Base-by-base conservation (phyloP, 2,888 invertebrate genomes). In the Loripinus fragilis region DNA sequence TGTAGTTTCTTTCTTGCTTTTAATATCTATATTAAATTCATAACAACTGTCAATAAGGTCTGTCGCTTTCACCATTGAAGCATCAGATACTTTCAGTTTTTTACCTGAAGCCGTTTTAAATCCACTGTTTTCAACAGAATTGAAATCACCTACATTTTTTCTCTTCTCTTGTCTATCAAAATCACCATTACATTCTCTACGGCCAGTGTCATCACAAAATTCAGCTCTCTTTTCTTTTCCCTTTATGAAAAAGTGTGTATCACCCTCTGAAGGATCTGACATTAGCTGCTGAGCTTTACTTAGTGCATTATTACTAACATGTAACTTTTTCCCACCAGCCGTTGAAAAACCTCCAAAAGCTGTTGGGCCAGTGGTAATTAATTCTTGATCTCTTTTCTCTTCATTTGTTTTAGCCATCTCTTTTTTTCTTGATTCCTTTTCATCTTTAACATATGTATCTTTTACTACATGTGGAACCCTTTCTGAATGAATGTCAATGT, bases 101-200 rank as follows among this genome's bases (percentile, higher is more conserved):
- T 75, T 71, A 33, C 79, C 79, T 45, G 79, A 74, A 17, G 79
- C 79, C 41, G 79, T 68, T 41, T 66, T 45, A 38, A 79, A 79
- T 30, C 79, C 73, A n/a, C 23, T 3, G 42, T 10, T 12, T 12
- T 60, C 33, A 33, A 5, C 30, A 33, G 12, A 12, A 12, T 60
- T 60, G 2, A 10, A 28, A 10, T 17, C 33, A 60, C 33, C 33
- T 5, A 15, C 5, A 12, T 12, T 1, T 10, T 20, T 12, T 15
- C 2, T 30, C 25, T 3, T 7, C 23, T 25, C 23, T n/a, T 7
- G 60, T 20, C 1, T 60, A 60, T 33, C 2, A 33, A 30, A 60
- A 33, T 60, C 60, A 2, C 33, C 60, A 33, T 12, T 60, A 60
- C 28, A 17, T 33, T 17, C 20, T 60, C 1, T 33, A 60, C 1